Evolutionary conservation across 2,113 vertebrate species (phyloP), one percentile per base, ranked within the genome.

Genomic region (Eonycteris spelaea): DNA sequence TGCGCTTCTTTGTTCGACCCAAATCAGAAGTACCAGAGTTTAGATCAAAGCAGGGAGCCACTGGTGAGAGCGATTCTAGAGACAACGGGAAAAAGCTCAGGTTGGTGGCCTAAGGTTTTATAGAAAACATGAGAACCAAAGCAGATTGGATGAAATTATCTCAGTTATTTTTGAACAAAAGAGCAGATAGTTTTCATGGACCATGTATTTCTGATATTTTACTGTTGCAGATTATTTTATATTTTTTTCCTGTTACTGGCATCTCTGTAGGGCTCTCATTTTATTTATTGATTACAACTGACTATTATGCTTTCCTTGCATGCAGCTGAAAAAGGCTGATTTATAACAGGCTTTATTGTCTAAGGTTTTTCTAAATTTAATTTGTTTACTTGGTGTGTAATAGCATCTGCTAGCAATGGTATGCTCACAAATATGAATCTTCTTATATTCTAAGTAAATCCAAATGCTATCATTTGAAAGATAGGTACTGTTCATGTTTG

Each of bases 321-420:
- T 68, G 30, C 8, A 79, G 40, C 38, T 86, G 24, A 88, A 96
- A 96, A 95, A 77, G 8, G 7, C n/a, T 73, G 86, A 59, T 95
- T 95, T 91, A 61, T 86, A 71, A 77, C 7, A 73, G n/a, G 16
- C 9, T 67, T 82, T 94, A 74, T 73, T 85, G 6, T 80, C 7
- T 70, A 35, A 86, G 22, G 40, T 33, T 59, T 71, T 92, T 24
- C 28, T 28, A 10, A 65, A 77, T 95, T 68, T 74, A 51, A 55
- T 86, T 75, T 78, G n/a, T 83, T 96, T 74, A 45, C 73, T 90
- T 90, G 26, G 1, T 73, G 2, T 57, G 16, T 65, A 85, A 65
- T 21, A 77, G 7, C 5, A 83, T 94, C n/a, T 94, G 55, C 30
- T 55, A 92, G 18, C 40, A 89, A 55, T 13, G n/a, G 22, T 24